Base-by-base conservation (phyloP, 64 coral and sea anemone genomes). In the Dendronephthya gigantea region DNA sequence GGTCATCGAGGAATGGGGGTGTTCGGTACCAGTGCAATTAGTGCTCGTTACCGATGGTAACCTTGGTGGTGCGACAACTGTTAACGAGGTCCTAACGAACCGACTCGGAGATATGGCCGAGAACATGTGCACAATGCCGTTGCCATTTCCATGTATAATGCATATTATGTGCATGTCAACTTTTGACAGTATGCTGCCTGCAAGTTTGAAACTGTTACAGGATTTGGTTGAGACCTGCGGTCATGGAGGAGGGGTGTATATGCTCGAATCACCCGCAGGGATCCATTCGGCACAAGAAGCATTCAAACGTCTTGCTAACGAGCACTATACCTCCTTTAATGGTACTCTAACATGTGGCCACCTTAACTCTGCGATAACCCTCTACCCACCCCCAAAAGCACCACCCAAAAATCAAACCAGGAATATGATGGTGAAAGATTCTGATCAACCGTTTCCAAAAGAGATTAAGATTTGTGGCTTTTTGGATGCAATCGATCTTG, bases 1-100 rank as follows among this genome's bases (percentile, higher is more conserved):
- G 48, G 95, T 98, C n/a, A 88, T 98, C 22, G 92, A 98, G 50
- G 95, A 98, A 66, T 98, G 95, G 95, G 95, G 95, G 0, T 90
- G 92, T 7, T 98, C 95, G 16, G 92, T 98, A 49, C 95, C 95
- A 0, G 86, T 90, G 40, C 95, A 98, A 81, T 90, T 93, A 36
- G 88, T 98, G 15, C 45, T 98, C 39, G 95, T 98, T 25, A 98
- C 95, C 0, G 95, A 98, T 76, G 95, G 95, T 35, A 91, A 89
- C 23, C 83, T 86, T 36, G 94, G 94, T 0, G 94, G 94, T 7
- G 87, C 90, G 43, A 92, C 91, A 9, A 93, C 94, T 0, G 74
- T 97, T 2, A 89, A 45, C 69, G 94, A 97, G 19, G 89, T 97
- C 37, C 41, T 97, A 83, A 92, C 92, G 31, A 88, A 89, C 34